Evolutionary conservation across 2,888 invertebrate species (phyloP), one percentile per base, ranked within the genome.

Genomic region (Macroteleia sp.): DNA sequence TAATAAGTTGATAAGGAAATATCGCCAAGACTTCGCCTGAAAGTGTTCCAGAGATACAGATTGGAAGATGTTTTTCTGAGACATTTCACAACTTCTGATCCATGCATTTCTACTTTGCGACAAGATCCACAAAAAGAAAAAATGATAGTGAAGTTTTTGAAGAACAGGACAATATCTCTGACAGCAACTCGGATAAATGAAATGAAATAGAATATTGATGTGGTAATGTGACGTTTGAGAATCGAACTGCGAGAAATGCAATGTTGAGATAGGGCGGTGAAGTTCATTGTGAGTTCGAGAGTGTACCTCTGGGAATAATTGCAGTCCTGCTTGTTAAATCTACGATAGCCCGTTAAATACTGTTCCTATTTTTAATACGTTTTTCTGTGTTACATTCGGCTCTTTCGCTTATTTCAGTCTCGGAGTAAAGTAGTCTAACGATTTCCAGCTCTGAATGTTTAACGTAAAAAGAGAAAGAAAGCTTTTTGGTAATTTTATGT

Each of bases 301-400:
- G 59, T 57, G 62, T 48, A 56, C 67, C 75, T 69, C 16, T 48
- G 75, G 75, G 75, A 67, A 61, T 75, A 75, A 75, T 75, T 69
- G 62, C 75, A 61, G 48, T 69, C 17, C 57, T 57, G 69, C 28
- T 50, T 75, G 62, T 76, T 69, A 76, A 76, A 76, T 42, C 50
- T 57, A 69, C 50, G 62, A 76, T 57, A 14, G 61, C 41, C 69
- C 36, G 56, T 69, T 75, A 69, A 75, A 69, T 42, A 62, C 62
- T 17, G 41, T 54, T 75, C 54, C 69, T 48, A 62, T 75, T 75
- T 75, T 75, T 69, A 69, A 69, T 69, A 62, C 54, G 25, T 10
- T 46, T 62, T 75, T 22, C 56, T 22, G 25, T 30, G 61, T n/a
- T n/a, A n/a, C 57, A 19, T 42, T 59, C 36, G 28, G 36, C 48